Evolutionary conservation across 2,888 invertebrate species (phyloP).

Genomic region (Brachyptera putata): DNA sequence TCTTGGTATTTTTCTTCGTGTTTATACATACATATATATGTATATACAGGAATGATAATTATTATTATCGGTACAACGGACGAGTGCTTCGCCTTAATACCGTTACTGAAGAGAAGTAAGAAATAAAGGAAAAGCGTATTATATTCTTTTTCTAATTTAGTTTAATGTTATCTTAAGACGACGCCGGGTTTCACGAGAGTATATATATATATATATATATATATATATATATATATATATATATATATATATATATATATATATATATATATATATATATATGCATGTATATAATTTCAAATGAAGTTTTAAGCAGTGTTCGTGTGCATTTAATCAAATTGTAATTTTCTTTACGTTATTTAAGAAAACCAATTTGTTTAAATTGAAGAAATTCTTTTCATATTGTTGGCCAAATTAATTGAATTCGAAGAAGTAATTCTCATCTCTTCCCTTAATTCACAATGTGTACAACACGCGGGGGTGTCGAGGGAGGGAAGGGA

Average conservation of each 20-base stretch:
- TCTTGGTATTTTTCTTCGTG: not conserved
- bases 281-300: too few species aligned
- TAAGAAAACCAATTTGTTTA: slow-evolving; percentile 20
- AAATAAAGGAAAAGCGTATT: not conserved
- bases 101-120: slow-evolving; percentile 9
- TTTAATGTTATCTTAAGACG: slow-evolving; percentile 12
- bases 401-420: slow-evolving; percentile 10
- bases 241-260: too few species aligned
- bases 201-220: not conserved
- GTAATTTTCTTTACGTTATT: slow-evolving; percentile 17
- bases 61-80: not conserved
- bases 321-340: slow-evolving; percentile 15
- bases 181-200: too few species aligned
- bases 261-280: too few species aligned
- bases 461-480: too few species aligned
- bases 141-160: slow-evolving; percentile 11
- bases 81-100: not conserved
- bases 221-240: too few species aligned
- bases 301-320: too few species aligned
- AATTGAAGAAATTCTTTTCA: slow-evolving; percentile 8
- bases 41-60: too few species aligned
- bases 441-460: too few species aligned
- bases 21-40: too few species aligned
- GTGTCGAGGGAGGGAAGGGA: too few species aligned
- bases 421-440: too few species aligned